Percentiles rank a stretch among this genome's conserved stretches.
These are phyloP conservation scores for Xenopus petersii DNA, from an alignment of 2,797 vertebrate genomes.

Conservation along the genomic window DNA sequence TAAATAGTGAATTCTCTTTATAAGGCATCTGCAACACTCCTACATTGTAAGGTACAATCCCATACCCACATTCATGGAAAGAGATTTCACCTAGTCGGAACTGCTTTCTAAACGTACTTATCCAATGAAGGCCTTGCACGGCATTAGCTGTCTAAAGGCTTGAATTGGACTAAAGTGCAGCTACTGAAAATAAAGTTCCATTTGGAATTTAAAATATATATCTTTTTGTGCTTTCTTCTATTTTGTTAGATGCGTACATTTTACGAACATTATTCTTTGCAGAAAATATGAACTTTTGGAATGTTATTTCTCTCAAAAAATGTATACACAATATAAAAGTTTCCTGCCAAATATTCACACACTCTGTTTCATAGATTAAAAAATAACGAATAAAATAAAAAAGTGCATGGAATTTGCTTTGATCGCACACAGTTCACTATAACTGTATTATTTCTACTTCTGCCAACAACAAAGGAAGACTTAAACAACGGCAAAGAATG, in stretches of 20 bases:
- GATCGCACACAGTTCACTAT: constrained; percentile 51
- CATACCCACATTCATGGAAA: too few species aligned
- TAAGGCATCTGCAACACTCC: too few species aligned
- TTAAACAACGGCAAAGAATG: constrained; percentile 6
- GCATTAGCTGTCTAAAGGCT: too few species aligned
- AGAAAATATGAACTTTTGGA: constrained; percentile 6
- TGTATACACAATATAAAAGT: constrained; percentile 60
- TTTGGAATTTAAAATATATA: too few species aligned
- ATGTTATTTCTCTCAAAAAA: constrained; percentile 40
- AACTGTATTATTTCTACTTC: constrained; percentile 31
- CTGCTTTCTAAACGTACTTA: too few species aligned
- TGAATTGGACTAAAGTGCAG: too few species aligned
- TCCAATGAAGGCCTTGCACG: too few species aligned
- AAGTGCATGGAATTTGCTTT: constrained; percentile 51
- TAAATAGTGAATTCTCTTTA: too few species aligned
- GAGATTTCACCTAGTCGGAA: too few species aligned
- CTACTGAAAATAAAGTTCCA: too few species aligned
- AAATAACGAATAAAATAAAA: constrained; percentile 47
- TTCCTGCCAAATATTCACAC: constrained; percentile 58
- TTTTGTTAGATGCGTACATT: background rate
- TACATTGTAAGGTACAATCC: too few species aligned
- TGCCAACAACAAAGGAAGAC: constrained; percentile 57
- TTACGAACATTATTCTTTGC: background rate
- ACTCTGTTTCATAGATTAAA: constrained; percentile 57
- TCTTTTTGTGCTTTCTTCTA: constrained; percentile 12